Percentiles rank a stretch among this genome's conserved stretches.
Evolutionary conservation across 1,140 invertebrate species (phyloP).

Genomic region (Saccostrea cuccullata): DNA sequence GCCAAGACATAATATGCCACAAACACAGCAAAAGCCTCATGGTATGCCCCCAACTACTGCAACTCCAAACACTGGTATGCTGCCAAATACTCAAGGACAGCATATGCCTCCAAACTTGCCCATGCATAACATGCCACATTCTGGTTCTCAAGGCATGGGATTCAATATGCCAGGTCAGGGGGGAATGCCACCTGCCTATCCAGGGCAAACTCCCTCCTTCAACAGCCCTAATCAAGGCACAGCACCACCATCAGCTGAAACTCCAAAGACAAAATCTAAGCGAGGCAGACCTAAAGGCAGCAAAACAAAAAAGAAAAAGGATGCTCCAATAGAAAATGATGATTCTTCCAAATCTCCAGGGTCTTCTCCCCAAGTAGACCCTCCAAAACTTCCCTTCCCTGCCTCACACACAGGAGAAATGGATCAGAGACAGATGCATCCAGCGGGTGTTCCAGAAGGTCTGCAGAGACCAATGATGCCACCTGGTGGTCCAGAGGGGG

Average conservation of each 20-base stretch:
- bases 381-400: not conserved
- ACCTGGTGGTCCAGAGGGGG: too few species aligned
- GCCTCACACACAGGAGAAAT: not conserved
- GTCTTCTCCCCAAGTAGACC: slow-evolving; percentile 8
- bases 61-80: not conserved
- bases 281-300: slow-evolving; percentile 36
- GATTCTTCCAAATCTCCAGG: not conserved
- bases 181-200: not conserved
- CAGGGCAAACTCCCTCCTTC: not conserved
- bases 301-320: slow-evolving; percentile 40
- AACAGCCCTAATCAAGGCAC: not conserved
- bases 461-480: slow-evolving; percentile 34
- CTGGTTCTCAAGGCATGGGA: not conserved
- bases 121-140: slow-evolving; percentile 3
- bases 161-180: not conserved
- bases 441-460: slow-evolving; percentile 4
- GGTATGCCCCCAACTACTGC: not conserved
- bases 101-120: not conserved
- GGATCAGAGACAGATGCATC: slow-evolving; percentile 30
- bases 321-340: not conserved
- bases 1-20: not conserved
- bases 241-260: not conserved
- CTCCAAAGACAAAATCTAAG: slow-evolving; percentile 17
- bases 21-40: not conserved
- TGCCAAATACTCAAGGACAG: slow-evolving; percentile 22